phyloP scores from a whole-genome alignment of 2,797 vertebrate genomes.

The Sphenopsis melanotis region DNA sequence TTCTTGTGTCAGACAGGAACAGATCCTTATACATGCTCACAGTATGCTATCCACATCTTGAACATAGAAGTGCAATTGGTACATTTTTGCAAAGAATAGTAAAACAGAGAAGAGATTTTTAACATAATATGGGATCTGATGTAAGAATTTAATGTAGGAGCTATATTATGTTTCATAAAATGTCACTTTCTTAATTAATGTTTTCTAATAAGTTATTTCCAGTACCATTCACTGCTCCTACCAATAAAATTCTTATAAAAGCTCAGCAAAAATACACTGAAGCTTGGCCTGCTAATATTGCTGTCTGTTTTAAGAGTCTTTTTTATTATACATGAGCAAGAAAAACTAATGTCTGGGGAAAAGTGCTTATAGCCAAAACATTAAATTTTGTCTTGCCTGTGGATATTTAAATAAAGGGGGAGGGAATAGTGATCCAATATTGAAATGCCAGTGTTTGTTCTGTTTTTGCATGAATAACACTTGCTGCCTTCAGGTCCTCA shows the following conservation, averaged over 20 bases:
- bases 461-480: conserved; percentile 72
- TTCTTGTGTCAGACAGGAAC: not conserved
- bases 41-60: not conserved
- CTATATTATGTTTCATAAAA: not conserved
- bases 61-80: not conserved
- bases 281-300: not conserved
- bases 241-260: conserved; percentile 4
- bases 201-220: conserved; percentile 29
- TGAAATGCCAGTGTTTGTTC: conserved; percentile 66
- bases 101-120: not conserved
- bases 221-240: not conserved
- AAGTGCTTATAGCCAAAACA: conserved; percentile 59
- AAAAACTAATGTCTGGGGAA: conserved; percentile 47
- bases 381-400: conserved; percentile 58
- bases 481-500: conserved; percentile 67
- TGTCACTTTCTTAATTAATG: conserved; percentile 36
- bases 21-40: not conserved
- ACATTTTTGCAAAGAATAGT: not conserved
- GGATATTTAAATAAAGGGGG: conserved; percentile 63
- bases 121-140: not conserved
- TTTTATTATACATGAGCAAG: conserved; percentile 52
- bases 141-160: not conserved
- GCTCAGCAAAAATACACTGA: conserved; percentile 1
- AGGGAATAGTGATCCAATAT: conserved; percentile 26
- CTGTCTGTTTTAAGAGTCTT: conserved; percentile 8